Evolutionary conservation across 1,140 invertebrate species (phyloP), one percentile per base, ranked within the genome.

Genomic region (Leptopilina clavipes): DNA sequence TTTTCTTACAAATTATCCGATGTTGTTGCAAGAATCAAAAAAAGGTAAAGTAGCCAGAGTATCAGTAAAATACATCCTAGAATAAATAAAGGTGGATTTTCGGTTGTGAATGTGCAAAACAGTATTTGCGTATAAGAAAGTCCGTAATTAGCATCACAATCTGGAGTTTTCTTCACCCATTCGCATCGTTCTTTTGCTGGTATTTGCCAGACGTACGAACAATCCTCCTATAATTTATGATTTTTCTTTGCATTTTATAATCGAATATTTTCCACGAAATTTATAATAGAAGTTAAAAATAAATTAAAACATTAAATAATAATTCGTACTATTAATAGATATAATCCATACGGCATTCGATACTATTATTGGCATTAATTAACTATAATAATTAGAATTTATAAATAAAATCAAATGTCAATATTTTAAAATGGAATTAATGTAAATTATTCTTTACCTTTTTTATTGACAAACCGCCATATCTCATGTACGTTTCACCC

Each of bases 1-100:
- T 81, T 73, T 72, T 81, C 87, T 86, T 83, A 91, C 90, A 93
- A 95, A 85, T 93, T 92, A 87, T 94, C 93, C 0, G 94, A 93
- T 19, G 93, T 92, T 2, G 91, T 91, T 10, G 91, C 93, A 8
- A 95, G 88, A 18, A 92, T 91, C 56, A 93, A 80, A 81, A 95
- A 95, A 14, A 94, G 84, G 71, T 93, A 91, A 10, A 93, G 48
- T 54, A 94, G 88, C 92, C 93, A 94, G 12, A 92, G 6, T 44
- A 92, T 76, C 37, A 88, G 48, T 6, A 85, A 22, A 18, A 43
- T 0, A 18, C 90, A 71, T 10, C 89, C 89, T 7, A 82, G 0
- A 10, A 5, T 31, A 73, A 90, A 90, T n/a, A 83, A 7, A 7
- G 25, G n/a, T 3, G 18, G 37, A 44, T 78, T 79, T 10, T 86